Base-by-base conservation (phyloP, 2,797 vertebrate genomes). In the Sebastes itinus region DNA sequence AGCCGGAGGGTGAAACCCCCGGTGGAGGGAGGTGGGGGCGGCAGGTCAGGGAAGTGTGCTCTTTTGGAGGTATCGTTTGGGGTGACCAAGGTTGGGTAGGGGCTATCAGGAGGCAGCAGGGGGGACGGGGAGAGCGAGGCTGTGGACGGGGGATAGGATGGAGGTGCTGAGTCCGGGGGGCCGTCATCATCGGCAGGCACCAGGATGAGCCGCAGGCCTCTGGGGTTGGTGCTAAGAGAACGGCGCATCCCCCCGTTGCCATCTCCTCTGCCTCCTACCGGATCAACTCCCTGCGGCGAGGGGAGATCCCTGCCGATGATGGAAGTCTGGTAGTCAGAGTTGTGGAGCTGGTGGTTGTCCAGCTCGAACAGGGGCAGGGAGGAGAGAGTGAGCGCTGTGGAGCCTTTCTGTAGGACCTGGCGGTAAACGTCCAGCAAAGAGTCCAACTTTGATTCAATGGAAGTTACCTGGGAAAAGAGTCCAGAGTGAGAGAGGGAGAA, bases 401-500 rank as follows among this genome's bases (percentile, higher is more conserved):
- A 95, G 77, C 98, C 97, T 88, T 98, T 98, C 69, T 97, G 95
- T 62, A 99, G 93, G 73, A 97, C 97, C 78, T 99, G 98, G 54
- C 98, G 97, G 85, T 99, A 99, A 85, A 99, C 95, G 49, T 99
- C 98, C 82, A 99, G 92, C 32, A 99, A 93, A 46, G 97, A 98
- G 94, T 99, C 98, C 93, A 99, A 91, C 93, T 99, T 99, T 78
- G 97, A 96, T 91, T 99, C 98, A 59, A 99, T 99, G 80, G 98
- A 99, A 79, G 99, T 97, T 20, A 99, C 98, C 98, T 99, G 68
- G 2, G 60, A n/a, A 2, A 56, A 62, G 22, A 75, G 6, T 63
- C 33, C 30, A 64, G 22, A 75, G 6, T 63, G 42, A 35, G 5
- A 52, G 22, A 64, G 35, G 27, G 58, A 63, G 2, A 75, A 56